These are phyloP conservation scores for Carcharodon carcharias DNA, from an alignment of 2,797 vertebrate genomes.

Conservation along the genomic window DNA sequence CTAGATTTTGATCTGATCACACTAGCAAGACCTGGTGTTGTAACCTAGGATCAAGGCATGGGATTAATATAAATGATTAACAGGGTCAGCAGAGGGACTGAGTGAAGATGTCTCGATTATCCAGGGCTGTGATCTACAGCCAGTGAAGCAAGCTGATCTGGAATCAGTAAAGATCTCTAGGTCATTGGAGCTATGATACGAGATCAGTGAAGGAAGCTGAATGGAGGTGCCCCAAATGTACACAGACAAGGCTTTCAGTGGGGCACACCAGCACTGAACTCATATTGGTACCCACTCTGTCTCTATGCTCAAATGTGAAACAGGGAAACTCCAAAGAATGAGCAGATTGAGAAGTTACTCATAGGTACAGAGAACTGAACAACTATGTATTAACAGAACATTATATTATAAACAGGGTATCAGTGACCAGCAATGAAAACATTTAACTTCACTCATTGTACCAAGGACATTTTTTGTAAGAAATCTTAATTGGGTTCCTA, in stretches of 20 bases:
- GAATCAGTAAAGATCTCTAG: not conserved
- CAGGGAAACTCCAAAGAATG: not conserved
- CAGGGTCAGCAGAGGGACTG: not conserved
- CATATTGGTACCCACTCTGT: not conserved
- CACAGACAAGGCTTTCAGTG: not conserved
- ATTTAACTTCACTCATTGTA: not conserved
- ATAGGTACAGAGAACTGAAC: not conserved
- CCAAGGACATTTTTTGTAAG: not conserved
- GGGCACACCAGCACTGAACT: not conserved
- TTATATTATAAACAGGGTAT: not conserved
- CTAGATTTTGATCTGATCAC: not conserved
- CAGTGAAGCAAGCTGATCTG: not conserved
- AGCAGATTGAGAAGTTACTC: not conserved
- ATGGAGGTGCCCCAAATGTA: not conserved
- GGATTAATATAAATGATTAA: not conserved
- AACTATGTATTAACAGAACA: not conserved
- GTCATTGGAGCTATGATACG: not conserved
- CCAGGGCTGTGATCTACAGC: not conserved
- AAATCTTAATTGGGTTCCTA: not conserved
- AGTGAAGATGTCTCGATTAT: not conserved
- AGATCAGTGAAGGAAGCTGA: not conserved
- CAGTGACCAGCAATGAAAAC: not conserved
- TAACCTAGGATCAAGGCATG: not conserved
- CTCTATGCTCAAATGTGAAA: not conserved
- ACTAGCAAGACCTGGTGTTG: not conserved